Base-by-base conservation (phyloP, 2,797 vertebrate genomes). In the Catostomus latipinnis region DNA sequence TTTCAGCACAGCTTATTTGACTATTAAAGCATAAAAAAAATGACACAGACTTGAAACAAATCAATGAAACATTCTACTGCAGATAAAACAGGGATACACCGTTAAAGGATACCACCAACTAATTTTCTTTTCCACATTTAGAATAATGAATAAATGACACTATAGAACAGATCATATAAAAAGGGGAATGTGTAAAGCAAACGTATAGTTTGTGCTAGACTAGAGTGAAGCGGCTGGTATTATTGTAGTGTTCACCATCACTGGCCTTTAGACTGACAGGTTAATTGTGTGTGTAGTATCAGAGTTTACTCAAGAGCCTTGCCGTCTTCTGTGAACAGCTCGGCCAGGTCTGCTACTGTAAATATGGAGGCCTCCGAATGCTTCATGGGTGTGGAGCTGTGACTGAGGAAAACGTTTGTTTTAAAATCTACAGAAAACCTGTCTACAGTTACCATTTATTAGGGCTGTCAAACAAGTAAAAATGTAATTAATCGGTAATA, bases 301-400 rank as follows among this genome's bases (percentile, higher is more conserved):
- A 49, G 18, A 81, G 77, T 75, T 92, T 80, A 90, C 88, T 92
- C 91, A 74, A 93, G 92, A 82, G 92, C 91, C 89, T 97, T 96
- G 0, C 91, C 90, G 84, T 98, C 97, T 71, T 97, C 96, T n/a
- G 97, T 96, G 61, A 99, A 99, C 74, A 99, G 95, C 60, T 99
- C 97, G 0, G 96, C 97, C 85, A 99, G 92, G 85, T 98, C 97
- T 10, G 96, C 96, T 56, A 99, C 97, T 0, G 97, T 99, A 91
- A 98, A 91, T 13, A 97, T 96, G 0, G 97, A 96, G 0, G 96
- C 97, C 91, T 99, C 98, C 0, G 97, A 96, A 84, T 97, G 96
- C 89, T 98, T 98, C 93, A 96, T 96, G n/a, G 96, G 88, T 3
- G 97, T 92, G 85, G 92, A 95, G 1, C 94, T 93, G 88, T 97